Percentiles rank a stretch among this genome's conserved stretches.
phyloP scores from a whole-genome alignment of 1,140 invertebrate genomes.

The Colletes gigas region DNA sequence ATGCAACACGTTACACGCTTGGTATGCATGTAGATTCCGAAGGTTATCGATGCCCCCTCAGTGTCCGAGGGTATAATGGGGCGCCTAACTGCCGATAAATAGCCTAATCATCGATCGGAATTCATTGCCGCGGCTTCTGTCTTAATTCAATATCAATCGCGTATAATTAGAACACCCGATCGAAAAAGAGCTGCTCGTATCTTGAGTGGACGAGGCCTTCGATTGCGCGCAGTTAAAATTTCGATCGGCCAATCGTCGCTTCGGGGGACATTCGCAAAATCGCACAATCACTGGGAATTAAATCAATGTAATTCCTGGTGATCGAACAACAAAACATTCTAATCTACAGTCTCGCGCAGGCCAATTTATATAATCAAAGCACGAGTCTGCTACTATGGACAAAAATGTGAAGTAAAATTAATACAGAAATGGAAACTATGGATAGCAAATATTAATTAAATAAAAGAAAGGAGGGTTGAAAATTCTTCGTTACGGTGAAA shows the following conservation, averaged over 20 bases:
- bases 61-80: conserved; percentile 46
- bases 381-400: too few species aligned
- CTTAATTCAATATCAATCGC: conserved; percentile 38
- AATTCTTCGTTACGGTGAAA: too few species aligned
- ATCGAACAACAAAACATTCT: too few species aligned
- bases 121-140: conserved; percentile 52
- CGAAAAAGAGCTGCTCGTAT: background rate
- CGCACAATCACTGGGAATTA: too few species aligned
- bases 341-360: too few species aligned
- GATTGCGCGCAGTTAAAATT: background rate
- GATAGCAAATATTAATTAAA: too few species aligned
- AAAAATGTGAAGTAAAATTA: too few species aligned
- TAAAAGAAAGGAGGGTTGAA: too few species aligned
- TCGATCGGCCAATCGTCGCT: background rate
- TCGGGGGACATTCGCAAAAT: background rate
- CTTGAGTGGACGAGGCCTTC: background rate
- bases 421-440: too few species aligned
- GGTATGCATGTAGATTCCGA: conserved; percentile 70
- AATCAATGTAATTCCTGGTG: too few species aligned
- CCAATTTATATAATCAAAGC: too few species aligned
- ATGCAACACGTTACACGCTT: conserved; percentile 72
- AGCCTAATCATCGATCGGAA: conserved; percentile 62
- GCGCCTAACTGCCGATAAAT: conserved; percentile 64
- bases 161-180: background rate
- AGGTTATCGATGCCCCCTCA: conserved; percentile 67